phyloP scores from a whole-genome alignment of 2,113 vertebrate species.

The Brachyhypopomus occidentalis region DNA sequence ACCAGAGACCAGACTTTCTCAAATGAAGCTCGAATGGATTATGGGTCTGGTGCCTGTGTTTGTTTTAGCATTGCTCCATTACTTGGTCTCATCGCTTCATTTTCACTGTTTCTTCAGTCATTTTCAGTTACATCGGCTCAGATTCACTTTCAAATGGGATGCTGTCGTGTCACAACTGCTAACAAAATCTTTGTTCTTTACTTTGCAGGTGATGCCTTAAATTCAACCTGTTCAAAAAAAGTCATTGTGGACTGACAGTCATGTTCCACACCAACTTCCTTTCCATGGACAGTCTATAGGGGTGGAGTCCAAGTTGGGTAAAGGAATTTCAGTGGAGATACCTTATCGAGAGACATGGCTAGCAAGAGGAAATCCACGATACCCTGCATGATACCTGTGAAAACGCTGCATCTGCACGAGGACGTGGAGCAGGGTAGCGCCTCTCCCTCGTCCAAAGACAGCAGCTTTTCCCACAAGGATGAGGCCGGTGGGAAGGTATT shows the following conservation, averaged over 20 bases:
- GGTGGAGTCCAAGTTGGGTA: slow-evolving; percentile 55
- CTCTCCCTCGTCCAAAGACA: slow-evolving; percentile 62
- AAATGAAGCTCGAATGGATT: too few species aligned
- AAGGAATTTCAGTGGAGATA: slow-evolving; percentile 55
- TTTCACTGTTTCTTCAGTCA: background rate
- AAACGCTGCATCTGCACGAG: slow-evolving; percentile 77
- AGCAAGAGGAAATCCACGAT: slow-evolving; percentile 97
- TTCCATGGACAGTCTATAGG: slow-evolving; percentile 70
- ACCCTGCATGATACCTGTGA: slow-evolving; percentile 97
- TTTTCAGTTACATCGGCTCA: background rate
- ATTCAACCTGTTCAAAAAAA: slow-evolving; percentile 49
- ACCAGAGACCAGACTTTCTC: too few species aligned
- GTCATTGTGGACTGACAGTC: slow-evolving; percentile 57
- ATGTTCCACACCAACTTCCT: slow-evolving; percentile 56
- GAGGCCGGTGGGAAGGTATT: slow-evolving; percentile 56
- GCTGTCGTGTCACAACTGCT: background rate
- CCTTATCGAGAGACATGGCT: slow-evolving; percentile 79
- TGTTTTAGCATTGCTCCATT: too few species aligned
- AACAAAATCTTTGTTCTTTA: slow-evolving; percentile 21
- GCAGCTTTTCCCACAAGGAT: slow-evolving; percentile 45
- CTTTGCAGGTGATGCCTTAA: slow-evolving; percentile 57
- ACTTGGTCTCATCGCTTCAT: too few species aligned
- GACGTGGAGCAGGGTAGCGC: slow-evolving; percentile 70
- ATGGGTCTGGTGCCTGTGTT: background rate
- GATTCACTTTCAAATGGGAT: background rate